phyloP scores from a whole-genome alignment of 2,113 vertebrate species.

The Microcebus tavaratra region DNA sequence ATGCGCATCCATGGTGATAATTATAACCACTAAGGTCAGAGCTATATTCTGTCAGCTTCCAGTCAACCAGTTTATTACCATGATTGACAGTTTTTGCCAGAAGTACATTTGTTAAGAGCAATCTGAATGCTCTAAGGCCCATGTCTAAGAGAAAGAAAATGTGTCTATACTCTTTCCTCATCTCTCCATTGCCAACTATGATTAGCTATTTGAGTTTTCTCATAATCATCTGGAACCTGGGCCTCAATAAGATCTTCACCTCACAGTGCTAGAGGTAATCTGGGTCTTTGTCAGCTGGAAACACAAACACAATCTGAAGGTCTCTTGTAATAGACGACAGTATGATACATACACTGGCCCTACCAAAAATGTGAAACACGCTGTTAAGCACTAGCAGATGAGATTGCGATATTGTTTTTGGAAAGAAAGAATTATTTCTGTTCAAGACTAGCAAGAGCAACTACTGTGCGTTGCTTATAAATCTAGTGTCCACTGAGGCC shows the following conservation, averaged over 20 bases:
- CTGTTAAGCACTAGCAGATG: neutral
- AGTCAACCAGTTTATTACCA: slow-evolving; percentile 76
- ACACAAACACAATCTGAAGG: slow-evolving; percentile 42
- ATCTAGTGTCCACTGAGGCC: neutral
- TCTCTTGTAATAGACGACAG: neutral
- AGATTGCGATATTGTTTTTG: neutral
- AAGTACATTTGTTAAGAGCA: slow-evolving; percentile 79
- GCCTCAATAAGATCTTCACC: slow-evolving; percentile 66
- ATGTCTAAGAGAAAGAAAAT: slow-evolving; percentile 80
- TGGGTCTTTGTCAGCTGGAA: slow-evolving; percentile 61
- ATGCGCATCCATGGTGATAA: slow-evolving; percentile 55
- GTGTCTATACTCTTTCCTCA: slow-evolving; percentile 79
- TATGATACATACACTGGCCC: neutral
- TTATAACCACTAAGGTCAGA: slow-evolving; percentile 79
- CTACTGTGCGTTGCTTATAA: neutral
- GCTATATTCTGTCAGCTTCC: slow-evolving; percentile 63
- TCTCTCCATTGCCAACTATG: slow-evolving; percentile 77
- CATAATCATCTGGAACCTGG: slow-evolving; percentile 76
- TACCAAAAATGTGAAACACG: neutral
- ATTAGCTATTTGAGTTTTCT: slow-evolving; percentile 80
- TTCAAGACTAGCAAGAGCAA: neutral
- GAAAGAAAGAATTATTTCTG: neutral
- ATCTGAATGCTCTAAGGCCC: slow-evolving; percentile 76
- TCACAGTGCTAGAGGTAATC: slow-evolving; percentile 38
- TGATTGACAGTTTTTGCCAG: slow-evolving; percentile 81